These are phyloP conservation scores for Pemphigus obesinymphae DNA, from an alignment of 1,140 invertebrate genomes.

Conservation along the genomic window DNA sequence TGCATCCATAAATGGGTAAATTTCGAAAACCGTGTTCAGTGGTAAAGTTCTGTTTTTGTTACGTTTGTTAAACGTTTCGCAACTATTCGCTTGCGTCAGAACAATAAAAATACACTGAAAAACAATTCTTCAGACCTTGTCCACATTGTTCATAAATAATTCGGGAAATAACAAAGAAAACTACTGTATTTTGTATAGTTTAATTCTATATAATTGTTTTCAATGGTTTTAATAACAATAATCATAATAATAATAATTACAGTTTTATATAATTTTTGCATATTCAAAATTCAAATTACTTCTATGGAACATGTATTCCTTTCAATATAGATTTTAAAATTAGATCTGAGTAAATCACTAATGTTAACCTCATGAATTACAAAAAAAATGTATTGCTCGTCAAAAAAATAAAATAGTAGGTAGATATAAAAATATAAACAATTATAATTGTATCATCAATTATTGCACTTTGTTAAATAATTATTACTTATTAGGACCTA, in stretches of 20 bases:
- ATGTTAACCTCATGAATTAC: too few species aligned
- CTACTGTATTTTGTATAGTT: background rate
- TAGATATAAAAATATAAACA: too few species aligned
- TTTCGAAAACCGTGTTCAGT: background rate
- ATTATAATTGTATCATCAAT: too few species aligned
- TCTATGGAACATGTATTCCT: too few species aligned
- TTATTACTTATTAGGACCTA: too few species aligned
- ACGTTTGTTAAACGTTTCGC: background rate
- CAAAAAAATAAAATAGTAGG: too few species aligned
- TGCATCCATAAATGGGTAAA: background rate
- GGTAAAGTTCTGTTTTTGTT: background rate
- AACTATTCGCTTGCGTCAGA: background rate
- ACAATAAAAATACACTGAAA: background rate
- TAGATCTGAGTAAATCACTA: too few species aligned
- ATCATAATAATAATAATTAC: too few species aligned
- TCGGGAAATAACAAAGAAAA: background rate
- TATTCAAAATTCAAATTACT: too few species aligned
- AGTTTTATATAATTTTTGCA: background rate
- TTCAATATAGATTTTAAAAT: too few species aligned
- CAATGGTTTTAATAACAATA: background rate
- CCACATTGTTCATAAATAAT: background rate
- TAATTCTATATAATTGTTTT: background rate
- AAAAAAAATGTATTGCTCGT: too few species aligned
- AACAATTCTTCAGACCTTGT: conserved; percentile 1
- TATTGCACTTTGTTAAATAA: too few species aligned